Evolutionary conservation across 2,888 invertebrate species (phyloP).

Genomic region (Scaptomyza parva): DNA sequence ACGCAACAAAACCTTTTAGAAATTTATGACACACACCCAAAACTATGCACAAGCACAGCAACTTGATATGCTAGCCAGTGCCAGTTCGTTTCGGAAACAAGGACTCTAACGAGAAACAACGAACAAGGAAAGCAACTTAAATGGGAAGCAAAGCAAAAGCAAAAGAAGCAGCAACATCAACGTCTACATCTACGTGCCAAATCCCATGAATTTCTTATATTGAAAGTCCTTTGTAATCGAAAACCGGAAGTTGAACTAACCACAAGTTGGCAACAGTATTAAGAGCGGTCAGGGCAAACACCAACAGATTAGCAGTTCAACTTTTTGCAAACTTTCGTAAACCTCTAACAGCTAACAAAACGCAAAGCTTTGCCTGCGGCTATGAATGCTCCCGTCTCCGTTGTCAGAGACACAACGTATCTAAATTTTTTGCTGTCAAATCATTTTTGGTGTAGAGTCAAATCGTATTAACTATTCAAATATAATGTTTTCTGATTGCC

Average conservation of each 20-base stretch:
- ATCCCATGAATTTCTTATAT: slow-evolving; percentile 76
- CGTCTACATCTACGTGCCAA: slow-evolving; percentile 62
- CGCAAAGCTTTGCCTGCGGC: slow-evolving; percentile 26
- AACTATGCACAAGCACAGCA: slow-evolving; percentile 23
- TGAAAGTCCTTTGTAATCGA: slow-evolving; percentile 73
- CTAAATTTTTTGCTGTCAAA: slow-evolving; percentile 57
- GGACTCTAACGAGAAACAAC: slow-evolving; percentile 58
- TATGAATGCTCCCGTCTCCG: slow-evolving; percentile 6
- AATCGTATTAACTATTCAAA: slow-evolving; percentile 18
- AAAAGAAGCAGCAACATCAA: slow-evolving; percentile 8
- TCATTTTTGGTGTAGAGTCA: slow-evolving; percentile 19
- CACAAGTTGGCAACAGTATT: slow-evolving; percentile 56
- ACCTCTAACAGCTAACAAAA: slow-evolving; percentile 29
- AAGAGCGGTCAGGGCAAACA: slow-evolving; percentile 44
- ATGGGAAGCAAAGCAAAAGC: slow-evolving; percentile 40
- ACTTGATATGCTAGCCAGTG: slow-evolving; percentile 33
- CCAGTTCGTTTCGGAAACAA: slow-evolving; percentile 38
- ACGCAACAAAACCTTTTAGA: slow-evolving; percentile 67
- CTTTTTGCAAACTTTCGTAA: slow-evolving; percentile 62
- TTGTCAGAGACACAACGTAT: slow-evolving; percentile 38
- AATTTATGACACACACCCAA: slow-evolving; percentile 62
- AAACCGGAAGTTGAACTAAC: slow-evolving; percentile 71
- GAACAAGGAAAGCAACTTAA: slow-evolving; percentile 72
- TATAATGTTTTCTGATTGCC: slow-evolving; percentile 9
- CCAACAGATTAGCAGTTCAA: slow-evolving; percentile 68